Evolutionary conservation across 2,797 vertebrate species (phyloP).

Genomic region (Myripristis murdjan): DNA sequence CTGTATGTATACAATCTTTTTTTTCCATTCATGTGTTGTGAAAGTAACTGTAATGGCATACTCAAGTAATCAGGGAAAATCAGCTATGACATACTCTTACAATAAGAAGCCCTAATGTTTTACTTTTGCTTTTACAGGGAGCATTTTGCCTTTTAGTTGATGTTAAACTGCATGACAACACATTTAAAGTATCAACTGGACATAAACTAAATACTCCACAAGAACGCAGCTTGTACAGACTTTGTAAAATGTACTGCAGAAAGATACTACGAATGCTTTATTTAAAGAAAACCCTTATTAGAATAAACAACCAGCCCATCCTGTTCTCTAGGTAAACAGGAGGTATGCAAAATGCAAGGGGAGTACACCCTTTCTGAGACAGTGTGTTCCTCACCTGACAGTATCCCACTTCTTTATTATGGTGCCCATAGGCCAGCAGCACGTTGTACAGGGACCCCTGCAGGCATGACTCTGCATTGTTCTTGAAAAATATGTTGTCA

Average conservation of each 20-base stretch:
- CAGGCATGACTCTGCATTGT: constrained; percentile 88
- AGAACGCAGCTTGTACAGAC: not conserved
- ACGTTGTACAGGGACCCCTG: constrained; percentile 91
- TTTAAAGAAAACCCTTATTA: constrained; percentile 3
- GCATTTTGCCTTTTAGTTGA: too few relatives aligned
- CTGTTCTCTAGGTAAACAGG: constrained; percentile 51
- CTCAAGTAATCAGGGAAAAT: too few relatives aligned
- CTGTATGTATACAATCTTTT: too few relatives aligned
- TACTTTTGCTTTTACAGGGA: not conserved
- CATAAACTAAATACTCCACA: not conserved
- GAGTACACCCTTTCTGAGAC: not conserved
- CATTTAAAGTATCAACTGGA: not conserved
- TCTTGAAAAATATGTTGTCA: constrained; percentile 93
- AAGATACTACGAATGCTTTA: not conserved
- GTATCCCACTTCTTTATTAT: constrained; percentile 93
- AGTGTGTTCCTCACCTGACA: constrained; percentile 89
- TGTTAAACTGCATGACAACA: not conserved
- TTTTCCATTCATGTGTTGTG: not conserved
- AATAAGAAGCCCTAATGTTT: not conserved
- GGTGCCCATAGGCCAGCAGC: constrained; percentile 93
- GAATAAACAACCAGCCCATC: constrained; percentile 17
- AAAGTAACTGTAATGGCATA: not conserved
- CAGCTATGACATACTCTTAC: not conserved
- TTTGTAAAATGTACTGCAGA: not conserved
- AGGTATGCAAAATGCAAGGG: not conserved